phyloP scores from a whole-genome alignment of 2,888 invertebrate species.

The Trilocha varians region DNA sequence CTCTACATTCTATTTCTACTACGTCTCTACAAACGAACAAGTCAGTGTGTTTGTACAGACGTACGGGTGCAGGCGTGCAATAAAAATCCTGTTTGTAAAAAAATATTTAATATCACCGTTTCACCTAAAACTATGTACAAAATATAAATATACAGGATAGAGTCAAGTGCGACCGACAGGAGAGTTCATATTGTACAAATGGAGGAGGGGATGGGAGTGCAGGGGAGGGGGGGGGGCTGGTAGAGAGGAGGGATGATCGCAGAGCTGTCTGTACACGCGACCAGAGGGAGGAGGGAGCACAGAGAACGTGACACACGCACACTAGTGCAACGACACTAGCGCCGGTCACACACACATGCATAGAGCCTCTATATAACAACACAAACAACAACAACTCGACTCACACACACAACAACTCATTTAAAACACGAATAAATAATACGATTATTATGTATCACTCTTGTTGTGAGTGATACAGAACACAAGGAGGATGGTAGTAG shows the following conservation, averaged over 20 bases:
- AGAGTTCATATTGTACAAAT: conserved; percentile 13
- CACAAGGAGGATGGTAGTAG: too few relatives aligned
- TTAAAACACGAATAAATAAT: too few relatives aligned
- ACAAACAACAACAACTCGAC: background rate
- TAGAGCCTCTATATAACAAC: background rate
- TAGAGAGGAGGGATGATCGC: conserved; percentile 21
- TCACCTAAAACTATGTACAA: conserved; percentile 66
- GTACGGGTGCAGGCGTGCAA: conserved; percentile 27
- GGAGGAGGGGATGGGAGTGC: conserved; percentile 7
- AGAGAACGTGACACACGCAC: background rate
- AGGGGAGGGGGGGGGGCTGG: conserved; percentile 14
- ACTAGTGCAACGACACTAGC: background rate
- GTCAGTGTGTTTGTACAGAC: background rate
- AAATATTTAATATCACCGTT: conserved; percentile 63
- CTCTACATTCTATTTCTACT: conserved; percentile 1
- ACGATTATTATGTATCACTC: too few relatives aligned
- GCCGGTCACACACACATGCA: background rate
- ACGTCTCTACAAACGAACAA: background rate
- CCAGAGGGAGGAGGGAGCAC: conserved; percentile 6
- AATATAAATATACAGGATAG: conserved; percentile 52
- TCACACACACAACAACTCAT: background rate
- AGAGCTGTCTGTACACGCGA: conserved; percentile 57
- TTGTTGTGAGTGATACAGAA: too few relatives aligned
- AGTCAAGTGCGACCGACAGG: conserved; percentile 14
- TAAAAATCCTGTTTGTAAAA: conserved; percentile 44